Base-by-base conservation (phyloP, 2,113 vertebrate species). In the Pseudorhombus dupliciocellatus region DNA sequence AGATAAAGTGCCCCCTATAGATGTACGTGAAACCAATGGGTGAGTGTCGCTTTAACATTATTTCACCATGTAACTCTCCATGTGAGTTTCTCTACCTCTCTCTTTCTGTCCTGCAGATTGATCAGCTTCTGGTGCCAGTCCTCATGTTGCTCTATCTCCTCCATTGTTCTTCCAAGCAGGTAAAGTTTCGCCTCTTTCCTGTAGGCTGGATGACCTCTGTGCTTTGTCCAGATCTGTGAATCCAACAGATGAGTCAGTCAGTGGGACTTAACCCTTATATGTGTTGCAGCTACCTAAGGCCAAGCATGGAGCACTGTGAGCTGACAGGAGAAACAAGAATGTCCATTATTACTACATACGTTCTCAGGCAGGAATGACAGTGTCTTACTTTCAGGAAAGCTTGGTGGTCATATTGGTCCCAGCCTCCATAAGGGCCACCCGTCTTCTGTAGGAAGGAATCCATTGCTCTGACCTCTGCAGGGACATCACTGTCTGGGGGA, bases 341-440 rank as follows among this genome's bases (percentile, higher is more conserved):
- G 21, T 58, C 4, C 15, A 44, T 44, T 42, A 42, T 34, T 37
- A 37, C 15, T 4, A 44, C 40, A 44, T 15, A 44, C 5, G 9
- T 25, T 56, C 37, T 14, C 0, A 2, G 34, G 37, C 25, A 3
- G 0, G 20, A 57, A 54, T 51, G 10, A 55, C 21, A 67, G 10
- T 1, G 34, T 37, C 53, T 81, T 74, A 88, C 92, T 77, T 86
- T 91, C 7, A 98, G 76, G 87, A 97, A 99, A 74, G 82, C 84
- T 70, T 95, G 93, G 77, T 97, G 96, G 83, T 98, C 96, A 52
- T 85, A 94, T 46, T 95, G 93, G 87, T 98, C 96, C 97, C 96
- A 98, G 73, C 95, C 94, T 22, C 97, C 97, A 59, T 92, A 88
- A 28, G 71, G 25, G 1, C 96, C 96, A 76, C 96, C 96, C 5